These are phyloP conservation scores for Grapholita molesta DNA, from an alignment of 1,140 invertebrate genomes.

Conservation along the genomic window DNA sequence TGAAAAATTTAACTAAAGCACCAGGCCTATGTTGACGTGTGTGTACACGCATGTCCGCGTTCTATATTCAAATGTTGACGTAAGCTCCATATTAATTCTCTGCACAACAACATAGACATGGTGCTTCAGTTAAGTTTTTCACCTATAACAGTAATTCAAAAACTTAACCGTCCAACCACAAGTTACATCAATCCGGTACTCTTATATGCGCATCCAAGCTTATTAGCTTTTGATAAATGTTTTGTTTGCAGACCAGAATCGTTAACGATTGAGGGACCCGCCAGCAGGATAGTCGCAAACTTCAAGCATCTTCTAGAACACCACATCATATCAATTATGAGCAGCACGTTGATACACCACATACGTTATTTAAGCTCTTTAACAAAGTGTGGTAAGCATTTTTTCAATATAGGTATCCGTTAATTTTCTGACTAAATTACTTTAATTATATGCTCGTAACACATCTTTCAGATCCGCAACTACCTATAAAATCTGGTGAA, in stretches of 20 bases:
- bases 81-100: no score
- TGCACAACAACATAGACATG: no score
- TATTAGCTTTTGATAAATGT: background rate
- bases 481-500: background rate
- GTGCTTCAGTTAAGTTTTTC: no score
- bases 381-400: slow-evolving; percentile 43
- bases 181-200: no score
- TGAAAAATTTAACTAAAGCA: no score
- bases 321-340: slow-evolving; percentile 52
- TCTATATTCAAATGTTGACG: no score
- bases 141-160: no score
- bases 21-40: no score
- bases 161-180: no score
- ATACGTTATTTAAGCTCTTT: slow-evolving; percentile 40
- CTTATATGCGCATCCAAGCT: no score
- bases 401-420: slow-evolving; percentile 10
- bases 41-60: no score
- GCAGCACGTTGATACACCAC: slow-evolving; percentile 38
- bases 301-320: slow-evolving; percentile 54
- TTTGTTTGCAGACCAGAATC: slow-evolving; percentile 41
- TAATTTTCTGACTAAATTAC: background rate
- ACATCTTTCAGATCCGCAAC: background rate
- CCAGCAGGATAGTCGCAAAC: slow-evolving; percentile 48
- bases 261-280: slow-evolving; percentile 48
- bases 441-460: no score